Base-by-base conservation (phyloP, 1,140 invertebrate species). In the Temnothorax curvispinosus region DNA sequence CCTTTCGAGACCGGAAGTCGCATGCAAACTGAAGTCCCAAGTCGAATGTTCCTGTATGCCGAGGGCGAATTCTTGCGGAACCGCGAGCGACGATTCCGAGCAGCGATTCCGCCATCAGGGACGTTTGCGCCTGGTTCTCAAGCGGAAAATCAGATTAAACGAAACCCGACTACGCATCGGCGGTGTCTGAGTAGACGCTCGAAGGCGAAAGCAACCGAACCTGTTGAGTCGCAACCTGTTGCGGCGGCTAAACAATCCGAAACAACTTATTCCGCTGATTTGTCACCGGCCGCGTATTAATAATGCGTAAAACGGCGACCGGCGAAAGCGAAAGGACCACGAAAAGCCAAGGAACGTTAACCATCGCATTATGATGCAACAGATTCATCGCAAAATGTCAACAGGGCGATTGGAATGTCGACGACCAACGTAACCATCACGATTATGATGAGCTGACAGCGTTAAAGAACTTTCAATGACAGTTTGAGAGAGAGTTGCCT, bases 201-300 rank as follows among this genome's bases (percentile, higher is more conserved):
- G 27, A 67, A 62, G 65, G 52, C 52, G 47, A 87, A 38, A 58
- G 58, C 65, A 52, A 67, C 54, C 54, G 41, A 85, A 92, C 91
- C 91, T 92, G 92, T 91, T 92, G 91, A 92, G 62, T 90, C 67
- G 41, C 86, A 86, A 92, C 90, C 91, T 93, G 90, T 91, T 91
- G 88, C 90, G 27, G 71, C n/a, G 27, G 3, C 38, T 78, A 67
- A 89, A 89, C 74, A 78, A 86, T 50, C 41, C 8, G 18, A 78
- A 77, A 86, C 67, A 86, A 75, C 47, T 60, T 38, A 64, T 81
- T 71, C 27, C 38, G 52, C 21, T 72, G 54, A 71, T 72, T 81
- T 81, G 65, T 56, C 58, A 64, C 4, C 15, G n/a, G 18, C 72
- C 32, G 38, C 35, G 11, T 18, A 44, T 69, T 47, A 69, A 69